Conservation (phyloP, 2,113 vertebrate genomes). For the Varanus komodoensis region DNA sequence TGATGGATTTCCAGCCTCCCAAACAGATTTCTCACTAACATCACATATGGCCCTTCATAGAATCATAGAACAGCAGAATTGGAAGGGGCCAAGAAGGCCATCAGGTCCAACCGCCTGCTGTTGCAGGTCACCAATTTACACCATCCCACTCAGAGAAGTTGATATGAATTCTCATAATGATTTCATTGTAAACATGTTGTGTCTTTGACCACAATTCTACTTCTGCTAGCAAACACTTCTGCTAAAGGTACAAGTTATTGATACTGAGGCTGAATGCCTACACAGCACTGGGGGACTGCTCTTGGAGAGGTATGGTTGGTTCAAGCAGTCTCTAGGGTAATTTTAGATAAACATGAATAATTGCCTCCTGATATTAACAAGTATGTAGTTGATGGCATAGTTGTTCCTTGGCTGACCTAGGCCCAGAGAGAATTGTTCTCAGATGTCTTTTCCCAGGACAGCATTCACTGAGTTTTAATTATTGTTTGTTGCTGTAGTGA, state of each 20-base stretch:
- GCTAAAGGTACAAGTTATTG: not conserved
- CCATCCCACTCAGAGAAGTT: no score
- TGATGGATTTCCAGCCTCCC: no score
- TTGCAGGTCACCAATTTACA: no score
- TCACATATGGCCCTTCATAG: not conserved
- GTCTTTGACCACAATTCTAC: not conserved
- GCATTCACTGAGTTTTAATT: conserved; percentile 3
- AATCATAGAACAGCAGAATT: no score
- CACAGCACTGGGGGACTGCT: not conserved
- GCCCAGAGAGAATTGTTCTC: not conserved
- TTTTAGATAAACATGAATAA: no score
- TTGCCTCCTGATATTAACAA: not conserved
- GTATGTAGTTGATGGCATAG: not conserved
- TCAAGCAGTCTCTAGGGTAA: not conserved
- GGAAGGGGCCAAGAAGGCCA: no score
- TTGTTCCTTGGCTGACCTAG: not conserved
- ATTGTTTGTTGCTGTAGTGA: conserved; percentile 9
- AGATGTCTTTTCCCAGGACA: not conserved
- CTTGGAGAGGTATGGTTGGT: not conserved
- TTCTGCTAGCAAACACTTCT: not conserved
- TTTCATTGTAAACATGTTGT: not conserved
- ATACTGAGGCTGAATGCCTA: not conserved
- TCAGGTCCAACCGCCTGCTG: no score
- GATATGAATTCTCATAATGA: not conserved
- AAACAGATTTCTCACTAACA: not conserved